Evolutionary conservation across 2,888 invertebrate species (phyloP), one percentile per base, ranked within the genome.

Genomic region (Troglohyphantes excavatus): DNA sequence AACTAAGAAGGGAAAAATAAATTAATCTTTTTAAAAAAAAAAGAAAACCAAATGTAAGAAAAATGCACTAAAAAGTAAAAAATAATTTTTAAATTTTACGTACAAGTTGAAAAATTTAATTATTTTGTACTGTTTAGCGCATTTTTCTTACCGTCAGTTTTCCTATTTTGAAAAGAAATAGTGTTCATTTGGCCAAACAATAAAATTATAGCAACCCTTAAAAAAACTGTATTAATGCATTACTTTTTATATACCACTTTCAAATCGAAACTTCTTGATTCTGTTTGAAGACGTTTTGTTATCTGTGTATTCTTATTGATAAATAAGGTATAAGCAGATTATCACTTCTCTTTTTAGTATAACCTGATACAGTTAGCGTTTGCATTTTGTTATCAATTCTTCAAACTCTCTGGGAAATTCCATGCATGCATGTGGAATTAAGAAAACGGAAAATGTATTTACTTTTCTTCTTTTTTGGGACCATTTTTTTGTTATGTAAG

Each of bases 221-320:
- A 21, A 17, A 59, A 6, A 17, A 59, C n/a, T n/a, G n/a, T n/a
- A 5, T 21, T 9, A 21, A 43, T 17, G 13, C 13, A 21, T n/a
- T 21, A n/a, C 19, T 21, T 23, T 61, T 61, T n/a, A 19, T n/a
- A 23, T 13, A 13, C 46, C 46, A 70, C n/a, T 46, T 21, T 43
- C 43, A 72, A 72, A 72, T 72, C 72, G 72, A 72, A 72, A 72
- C 46, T 72, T 17, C 21, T 46, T 2, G 11, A 26, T n/a, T 13
- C 39, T 17, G n/a, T 53, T n/a, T 2, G 9, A 53, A 53, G 53
- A 53, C 53, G 17, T 53, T 53, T 53, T 53, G n/a, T 53, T 53
- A 53, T 53, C 53, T 53, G 17, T 53, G 13, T 53, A 53, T 53
- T 13, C 39, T 53, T 17, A 53, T 53, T 53, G 53, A 53, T 23